Base-by-base conservation (phyloP, 2,797 vertebrate species). In the Fistularia commersonii region DNA sequence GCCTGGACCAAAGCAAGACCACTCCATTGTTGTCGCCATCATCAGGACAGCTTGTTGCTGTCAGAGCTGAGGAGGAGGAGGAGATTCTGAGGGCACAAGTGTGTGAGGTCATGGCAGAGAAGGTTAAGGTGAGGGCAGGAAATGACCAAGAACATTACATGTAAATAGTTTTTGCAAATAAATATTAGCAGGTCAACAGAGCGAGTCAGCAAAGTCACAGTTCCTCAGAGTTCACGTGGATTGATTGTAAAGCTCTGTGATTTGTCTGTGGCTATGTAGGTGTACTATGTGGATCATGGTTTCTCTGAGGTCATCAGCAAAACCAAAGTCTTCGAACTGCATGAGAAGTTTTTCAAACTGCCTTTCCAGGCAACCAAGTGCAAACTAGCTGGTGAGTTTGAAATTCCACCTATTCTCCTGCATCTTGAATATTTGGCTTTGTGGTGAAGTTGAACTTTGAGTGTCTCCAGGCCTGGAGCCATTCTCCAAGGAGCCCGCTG, bases 361-460 rank as follows among this genome's bases (percentile, higher is more conserved):
- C 91, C 96, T 64, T 96, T 98, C 79, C 97, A 99, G 79, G 94
- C 94, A 33, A 87, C 94, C n/a, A 96, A 93, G 81, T 96, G 96
- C 79, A 95, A 90, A 84, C 83, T 99, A 32, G 96, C 97, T 82
- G 97, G 97, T 97, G 88, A 93, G 91, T 75, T 1, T 41, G 8
- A 12, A 12, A 11, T 6, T 8, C 39, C 2, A 1, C 39, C 6
- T 15, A 23, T 11, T 32, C 5, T 36, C 11, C 13, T 7, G 10
- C 9, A 1, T 11, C n/a, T 7, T 31, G 3, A 37, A 50, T 7
- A 38, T 34, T 41, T 56, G 14, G 8, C 23, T 11, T 45, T 1
- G 39, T 8, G 13, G 11, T 51, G 3, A 41, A 46, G 12, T 44
- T 1, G 3, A 31, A 23, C 1, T 51, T 11, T 61, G 12, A 62